Base-by-base conservation (phyloP, 1,140 invertebrate species). In the Coelopa frigida region DNA sequence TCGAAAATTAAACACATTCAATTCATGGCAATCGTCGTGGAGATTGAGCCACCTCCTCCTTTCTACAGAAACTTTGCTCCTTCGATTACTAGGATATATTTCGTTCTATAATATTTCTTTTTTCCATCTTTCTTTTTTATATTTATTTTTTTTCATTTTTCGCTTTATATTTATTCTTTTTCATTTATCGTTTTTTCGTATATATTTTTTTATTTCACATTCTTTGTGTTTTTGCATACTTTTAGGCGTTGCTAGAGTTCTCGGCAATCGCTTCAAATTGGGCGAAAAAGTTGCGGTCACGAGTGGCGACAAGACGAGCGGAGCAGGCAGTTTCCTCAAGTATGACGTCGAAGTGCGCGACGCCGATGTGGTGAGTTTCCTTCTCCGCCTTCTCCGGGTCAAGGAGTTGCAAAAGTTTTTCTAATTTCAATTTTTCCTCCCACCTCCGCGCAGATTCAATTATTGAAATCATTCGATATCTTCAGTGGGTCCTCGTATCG, bases 341-440 rank as follows among this genome's bases (percentile, higher is more conserved):
- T 69, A 64, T 44, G 62, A 67, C 53, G 20, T 66, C 41, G 66
- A 69, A 55, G 43, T 69, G 50, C 66, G 65, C 32, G 66, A 68
- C 43, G 56, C 62, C 18, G 62, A 69, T 56, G 53, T 51, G 56
- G 64, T 68, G 41, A 26, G 57, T 52, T 12, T 37, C 11, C 14
- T 39, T 38, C 17, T 12, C 7, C 12, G 22, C 17, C 17, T 38
- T 12, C 4, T 27, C 8, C 3, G n/a, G 27, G 21, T 18, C 21
- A 29, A 42, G 24, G 17, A 40, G 29, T 50, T 37, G 24, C 12
- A 50, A 50, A 26, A 36, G 23, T 12, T 20, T 23, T 21, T 23
- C 12, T 15, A 22, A 43, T 50, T 46, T 45, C 31, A 15, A 41
- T 50, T 46, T 33, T 49, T 17, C 42, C 15, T 42, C 36, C 36